Base-by-base conservation (phyloP, 2,113 vertebrate species). In the Procavia capensis region DNA sequence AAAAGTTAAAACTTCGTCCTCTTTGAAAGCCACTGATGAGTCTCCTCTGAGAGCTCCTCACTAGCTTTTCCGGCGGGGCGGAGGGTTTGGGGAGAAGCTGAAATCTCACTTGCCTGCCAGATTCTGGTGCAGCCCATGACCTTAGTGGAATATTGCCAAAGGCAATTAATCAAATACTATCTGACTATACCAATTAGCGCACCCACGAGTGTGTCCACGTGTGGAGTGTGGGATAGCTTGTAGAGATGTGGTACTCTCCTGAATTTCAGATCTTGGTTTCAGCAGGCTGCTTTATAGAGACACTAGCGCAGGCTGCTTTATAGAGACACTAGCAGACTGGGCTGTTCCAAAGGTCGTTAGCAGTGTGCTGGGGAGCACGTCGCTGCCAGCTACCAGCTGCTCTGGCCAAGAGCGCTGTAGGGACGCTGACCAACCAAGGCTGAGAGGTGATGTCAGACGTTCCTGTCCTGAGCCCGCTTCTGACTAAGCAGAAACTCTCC, bases 391-490 rank as follows among this genome's bases (percentile, higher is more conserved):
- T 83, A 14, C 85, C 82, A 29, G 36, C 1, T 9, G 75, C 0
- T 0, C 27, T 47, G 36, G 81, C 91, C 45, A 19, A 14, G 19
- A 57, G 25, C 11, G 11, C 54, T 16, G 3, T 88, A 1, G 74
- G 54, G 66, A 54, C 83, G 6, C 85, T 2, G 8, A 75, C 90
- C 17, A 6, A 3, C 50, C 79, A 82, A 24, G 39, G 70, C 79
- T 16, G 78, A 78, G 70, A 3, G 19, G 86, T 94, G 86, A 93
- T 76, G 94, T 95, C 93, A 96, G 8, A 19, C 57, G 92, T 59
- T 88, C 95, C 93, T 34, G 39, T 9, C 0, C 0, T 0, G 57
- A 90, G 74, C 85, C 19, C 74, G 61, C 87, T 91, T 94, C 84
- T 72, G 75, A 54, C 75, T 31, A 45, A n/a, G 25, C 6, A 13